Evolutionary conservation across 2,113 vertebrate genomes (phyloP).

Genomic region (Muntiacus reevesi): DNA sequence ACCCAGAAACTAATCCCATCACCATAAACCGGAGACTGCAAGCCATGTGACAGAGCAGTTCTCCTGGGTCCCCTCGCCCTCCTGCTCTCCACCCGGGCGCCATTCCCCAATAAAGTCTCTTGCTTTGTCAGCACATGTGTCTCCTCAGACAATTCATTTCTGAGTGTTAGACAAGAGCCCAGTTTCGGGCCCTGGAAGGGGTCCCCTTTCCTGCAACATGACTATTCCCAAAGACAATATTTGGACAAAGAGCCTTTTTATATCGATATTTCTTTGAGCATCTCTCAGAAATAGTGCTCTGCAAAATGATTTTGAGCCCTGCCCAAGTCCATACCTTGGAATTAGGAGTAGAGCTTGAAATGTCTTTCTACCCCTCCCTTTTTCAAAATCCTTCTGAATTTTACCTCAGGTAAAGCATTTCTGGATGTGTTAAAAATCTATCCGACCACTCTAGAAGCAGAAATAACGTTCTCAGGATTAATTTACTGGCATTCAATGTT

Average conservation of each 20-base stretch:
- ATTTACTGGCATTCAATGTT: background rate
- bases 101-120: background rate
- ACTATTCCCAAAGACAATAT: background rate
- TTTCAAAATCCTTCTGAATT: background rate
- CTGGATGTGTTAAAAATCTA: conserved; percentile 49
- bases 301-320: background rate
- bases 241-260: background rate
- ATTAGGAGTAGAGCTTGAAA: background rate
- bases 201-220: background rate
- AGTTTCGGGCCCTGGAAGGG: background rate
- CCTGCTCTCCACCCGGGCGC: background rate
- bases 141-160: background rate
- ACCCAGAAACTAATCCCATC: background rate
- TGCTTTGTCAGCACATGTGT: background rate
- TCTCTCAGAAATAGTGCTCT: background rate
- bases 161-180: background rate
- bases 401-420: background rate
- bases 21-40: background rate
- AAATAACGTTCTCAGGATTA: conserved; percentile 55
- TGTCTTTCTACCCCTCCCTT: background rate
- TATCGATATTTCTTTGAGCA: background rate
- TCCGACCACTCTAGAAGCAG: conserved; percentile 44
- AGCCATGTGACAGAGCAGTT: background rate
- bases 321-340: background rate
- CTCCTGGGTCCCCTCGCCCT: background rate